These are phyloP conservation scores for Euwallacea fornicatus DNA, from an alignment of 1,140 invertebrate genomes.

Conservation along the genomic window DNA sequence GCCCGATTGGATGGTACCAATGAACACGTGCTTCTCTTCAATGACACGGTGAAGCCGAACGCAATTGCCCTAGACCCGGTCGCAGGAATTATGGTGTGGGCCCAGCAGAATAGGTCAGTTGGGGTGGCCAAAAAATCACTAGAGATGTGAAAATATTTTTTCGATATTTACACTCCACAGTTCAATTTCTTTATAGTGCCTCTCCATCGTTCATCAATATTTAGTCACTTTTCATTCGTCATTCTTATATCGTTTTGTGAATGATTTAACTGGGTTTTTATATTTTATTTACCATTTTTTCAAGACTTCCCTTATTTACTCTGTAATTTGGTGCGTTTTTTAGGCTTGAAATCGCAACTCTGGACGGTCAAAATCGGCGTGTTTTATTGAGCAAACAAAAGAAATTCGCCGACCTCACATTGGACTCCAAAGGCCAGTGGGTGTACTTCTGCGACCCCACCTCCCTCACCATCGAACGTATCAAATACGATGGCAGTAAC, in stretches of 20 bases:
- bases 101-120: slow-evolving; percentile 48
- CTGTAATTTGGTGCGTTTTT: no score
- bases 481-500: slow-evolving; percentile 71
- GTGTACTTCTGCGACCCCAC: slow-evolving; percentile 92
- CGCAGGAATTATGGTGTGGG: slow-evolving; percentile 67
- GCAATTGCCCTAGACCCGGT: slow-evolving; percentile 67
- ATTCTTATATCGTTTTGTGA: no score
- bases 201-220: no score
- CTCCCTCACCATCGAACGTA: slow-evolving; percentile 81
- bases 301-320: no score
- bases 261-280: no score
- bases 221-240: no score
- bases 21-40: slow-evolving; percentile 75
- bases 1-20: slow-evolving; percentile 76
- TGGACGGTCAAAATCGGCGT: slow-evolving; percentile 62
- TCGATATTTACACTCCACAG: neutral
- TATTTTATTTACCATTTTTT: no score
- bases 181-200: neutral
- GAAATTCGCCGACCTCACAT: slow-evolving; percentile 62
- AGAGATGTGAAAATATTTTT: neutral
- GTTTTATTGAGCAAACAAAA: slow-evolving; percentile 58
- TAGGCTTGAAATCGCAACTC: slow-evolving; percentile 59
- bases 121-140: neutral
- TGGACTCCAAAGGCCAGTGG: slow-evolving; percentile 55
- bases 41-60: slow-evolving; percentile 68